These are phyloP conservation scores for Saxicola maurus DNA, from an alignment of 2,797 vertebrate species.

Conservation along the genomic window DNA sequence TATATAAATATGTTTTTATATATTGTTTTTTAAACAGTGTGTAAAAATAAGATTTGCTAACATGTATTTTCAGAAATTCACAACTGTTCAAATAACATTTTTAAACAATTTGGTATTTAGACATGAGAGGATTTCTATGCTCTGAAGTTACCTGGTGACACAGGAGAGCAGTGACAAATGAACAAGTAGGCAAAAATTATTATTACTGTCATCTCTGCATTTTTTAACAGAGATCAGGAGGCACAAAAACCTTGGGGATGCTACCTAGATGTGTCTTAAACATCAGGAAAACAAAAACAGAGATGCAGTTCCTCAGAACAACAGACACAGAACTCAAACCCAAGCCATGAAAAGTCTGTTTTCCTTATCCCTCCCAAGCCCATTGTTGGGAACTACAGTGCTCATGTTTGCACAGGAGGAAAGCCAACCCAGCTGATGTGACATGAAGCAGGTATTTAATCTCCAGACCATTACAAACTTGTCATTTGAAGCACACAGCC, in stretches of 20 bases:
- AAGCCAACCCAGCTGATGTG: not conserved
- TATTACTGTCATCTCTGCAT: not conserved
- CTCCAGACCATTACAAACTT: not conserved
- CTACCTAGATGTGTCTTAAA: not conserved
- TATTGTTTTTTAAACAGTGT: not conserved
- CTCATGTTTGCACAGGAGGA: not conserved
- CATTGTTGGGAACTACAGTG: not conserved
- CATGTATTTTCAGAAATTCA: not conserved
- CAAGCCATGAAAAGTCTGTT: not conserved
- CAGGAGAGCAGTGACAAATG: not conserved
- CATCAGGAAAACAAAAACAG: not conserved
- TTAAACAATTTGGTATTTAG: not conserved
- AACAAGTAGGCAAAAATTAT: constrained; percentile 1
- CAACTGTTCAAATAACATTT: not conserved
- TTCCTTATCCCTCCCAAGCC: not conserved
- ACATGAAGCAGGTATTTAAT: not conserved
- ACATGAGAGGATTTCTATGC: not conserved
- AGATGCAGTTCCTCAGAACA: not conserved
- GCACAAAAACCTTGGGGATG: not conserved
- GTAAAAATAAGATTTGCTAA: not conserved
- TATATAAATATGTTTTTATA: rapidly evolving
- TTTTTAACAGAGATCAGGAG: not conserved
- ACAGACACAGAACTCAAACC: not conserved
- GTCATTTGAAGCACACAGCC: not conserved
- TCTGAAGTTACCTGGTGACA: not conserved